These are phyloP conservation scores for Calvadosia cruxmelitensis DNA, from an alignment of 30 jellyfish, hydroid and myxozoan genomes.

Conservation along the genomic window DNA sequence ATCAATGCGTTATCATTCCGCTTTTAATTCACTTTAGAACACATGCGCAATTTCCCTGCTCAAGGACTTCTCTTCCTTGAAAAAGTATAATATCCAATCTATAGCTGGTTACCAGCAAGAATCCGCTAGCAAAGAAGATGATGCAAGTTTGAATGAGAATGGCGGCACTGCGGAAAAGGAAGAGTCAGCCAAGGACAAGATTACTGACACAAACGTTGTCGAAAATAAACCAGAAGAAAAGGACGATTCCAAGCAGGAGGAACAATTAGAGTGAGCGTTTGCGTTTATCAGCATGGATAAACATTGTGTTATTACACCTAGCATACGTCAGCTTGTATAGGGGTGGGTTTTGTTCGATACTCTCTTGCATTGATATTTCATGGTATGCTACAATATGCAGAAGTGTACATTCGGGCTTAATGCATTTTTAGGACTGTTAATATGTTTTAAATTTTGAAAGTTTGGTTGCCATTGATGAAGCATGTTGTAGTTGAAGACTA, in stretches of 20 bases:
- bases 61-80: constrained; percentile 27
- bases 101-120: constrained; percentile 5
- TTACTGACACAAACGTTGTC: neutral
- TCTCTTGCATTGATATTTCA: no score
- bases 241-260: neutral
- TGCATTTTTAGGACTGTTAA: no score
- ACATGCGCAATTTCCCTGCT: constrained; percentile 40
- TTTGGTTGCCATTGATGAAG: no score
- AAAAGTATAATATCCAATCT: constrained; percentile 44
- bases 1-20: no score
- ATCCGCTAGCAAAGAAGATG: neutral
- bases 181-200: neutral
- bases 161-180: neutral
- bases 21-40: constrained; percentile 16
- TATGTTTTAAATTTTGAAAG: no score
- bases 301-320: no score
- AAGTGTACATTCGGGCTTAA: no score
- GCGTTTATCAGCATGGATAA: no score
- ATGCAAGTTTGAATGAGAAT: neutral
- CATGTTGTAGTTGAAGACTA: no score
- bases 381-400: no score
- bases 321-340: no score
- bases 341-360: no score
- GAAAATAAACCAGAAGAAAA: neutral
- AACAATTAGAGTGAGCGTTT: neutral